These are phyloP conservation scores for Autographa pulchrina DNA, from an alignment of 2,888 invertebrate genomes.

Conservation along the genomic window DNA sequence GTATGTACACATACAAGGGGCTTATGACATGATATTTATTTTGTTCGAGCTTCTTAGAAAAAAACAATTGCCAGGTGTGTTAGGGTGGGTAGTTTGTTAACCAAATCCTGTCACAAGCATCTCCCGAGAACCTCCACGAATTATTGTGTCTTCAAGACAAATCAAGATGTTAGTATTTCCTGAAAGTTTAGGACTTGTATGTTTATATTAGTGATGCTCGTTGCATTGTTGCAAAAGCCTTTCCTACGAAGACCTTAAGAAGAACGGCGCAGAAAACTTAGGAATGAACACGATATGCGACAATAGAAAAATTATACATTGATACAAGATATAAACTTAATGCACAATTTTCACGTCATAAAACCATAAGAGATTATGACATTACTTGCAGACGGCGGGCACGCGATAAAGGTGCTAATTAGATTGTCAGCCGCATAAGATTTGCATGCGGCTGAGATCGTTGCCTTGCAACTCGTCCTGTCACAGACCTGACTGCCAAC, in stretches of 20 bases:
- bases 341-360: conserved; percentile 13
- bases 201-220: not conserved
- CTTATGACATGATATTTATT: conserved; percentile 36
- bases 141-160: not conserved
- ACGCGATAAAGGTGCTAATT: conserved; percentile 66
- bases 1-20: conserved; percentile 33
- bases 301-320: not conserved
- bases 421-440: conserved; percentile 64
- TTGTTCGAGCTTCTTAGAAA: conserved; percentile 18
- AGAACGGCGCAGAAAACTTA: no score
- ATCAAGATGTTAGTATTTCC: not conserved
- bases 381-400: conserved; percentile 40
- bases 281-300: not conserved
- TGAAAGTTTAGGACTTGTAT: no score
- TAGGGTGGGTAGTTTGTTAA: not conserved
- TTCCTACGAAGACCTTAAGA: not conserved
- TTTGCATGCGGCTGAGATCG: conserved; percentile 62
- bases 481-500: conserved; percentile 46
- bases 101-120: not conserved
- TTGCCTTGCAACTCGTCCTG: conserved; percentile 55
- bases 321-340: not conserved
- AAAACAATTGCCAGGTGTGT: conserved; percentile 17
- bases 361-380: conserved; percentile 44
- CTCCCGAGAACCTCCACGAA: not conserved
- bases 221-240: not conserved